Conservation (phyloP, 2,888 invertebrate genomes). For the Sialis lutaria region DNA sequence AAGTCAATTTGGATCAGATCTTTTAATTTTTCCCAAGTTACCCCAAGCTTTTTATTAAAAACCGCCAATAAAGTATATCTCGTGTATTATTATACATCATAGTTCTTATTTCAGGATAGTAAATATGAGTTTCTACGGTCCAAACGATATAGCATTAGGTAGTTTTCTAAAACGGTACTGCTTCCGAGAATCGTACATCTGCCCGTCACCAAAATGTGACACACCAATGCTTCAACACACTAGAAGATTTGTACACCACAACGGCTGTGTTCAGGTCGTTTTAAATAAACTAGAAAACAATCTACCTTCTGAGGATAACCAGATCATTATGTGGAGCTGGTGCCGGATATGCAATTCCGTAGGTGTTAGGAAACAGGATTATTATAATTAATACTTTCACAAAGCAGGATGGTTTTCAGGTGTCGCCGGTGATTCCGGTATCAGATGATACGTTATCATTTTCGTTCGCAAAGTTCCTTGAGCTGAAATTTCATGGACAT, state of each 20-base stretch:
- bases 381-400: slow-evolving; percentile 7
- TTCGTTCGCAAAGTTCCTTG: slow-evolving; percentile 82
- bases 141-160: slow-evolving; percentile 88
- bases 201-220: slow-evolving; percentile 62
- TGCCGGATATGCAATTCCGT: slow-evolving; percentile 50
- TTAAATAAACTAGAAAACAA: slow-evolving; percentile 36
- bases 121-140: slow-evolving; percentile 88
- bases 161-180: slow-evolving; percentile 88
- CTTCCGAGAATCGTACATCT: slow-evolving; percentile 68
- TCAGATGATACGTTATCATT: slow-evolving; percentile 63
- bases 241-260: slow-evolving; percentile 77
- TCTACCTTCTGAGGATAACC: slow-evolving; percentile 30
- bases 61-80: too few relatives aligned
- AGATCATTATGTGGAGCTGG: slow-evolving; percentile 68
- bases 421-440: slow-evolving; percentile 60
- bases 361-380: neutral
- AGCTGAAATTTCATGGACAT: slow-evolving; percentile 63
- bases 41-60: too few relatives aligned
- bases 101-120: slow-evolving; percentile 43
- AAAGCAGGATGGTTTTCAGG: slow-evolving; percentile 19
- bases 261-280: slow-evolving; percentile 70
- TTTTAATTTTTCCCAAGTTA: too few relatives aligned
- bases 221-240: slow-evolving; percentile 77
- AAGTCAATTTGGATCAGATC: too few relatives aligned
- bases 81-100: too few relatives aligned